Conservation (phyloP, 2,888 invertebrate species). For the Cyrtodaria siliqua region DNA sequence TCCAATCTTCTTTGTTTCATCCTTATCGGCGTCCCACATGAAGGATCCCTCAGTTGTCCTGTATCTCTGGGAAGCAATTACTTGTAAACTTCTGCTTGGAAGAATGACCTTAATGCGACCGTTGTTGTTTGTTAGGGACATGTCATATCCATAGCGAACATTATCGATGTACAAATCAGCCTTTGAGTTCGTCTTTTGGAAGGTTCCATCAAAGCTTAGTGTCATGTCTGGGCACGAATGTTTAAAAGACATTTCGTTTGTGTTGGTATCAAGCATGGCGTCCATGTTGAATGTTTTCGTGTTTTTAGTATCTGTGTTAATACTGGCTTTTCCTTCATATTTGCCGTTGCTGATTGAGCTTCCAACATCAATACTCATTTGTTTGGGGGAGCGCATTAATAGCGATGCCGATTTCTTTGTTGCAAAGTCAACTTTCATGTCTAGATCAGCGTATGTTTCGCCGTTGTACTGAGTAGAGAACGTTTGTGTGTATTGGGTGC, state of each 20-base stretch:
- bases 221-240: constrained; percentile 26
- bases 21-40: constrained; percentile 75
- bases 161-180: constrained; percentile 19
- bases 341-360: too few species aligned
- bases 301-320: too few species aligned
- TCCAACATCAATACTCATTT: too few species aligned
- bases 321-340: too few species aligned
- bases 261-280: constrained; percentile 30
- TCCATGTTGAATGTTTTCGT: neutral
- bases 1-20: constrained; percentile 69
- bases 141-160: constrained; percentile 50
- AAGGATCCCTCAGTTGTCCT: constrained; percentile 59
- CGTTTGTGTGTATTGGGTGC: constrained; percentile 13
- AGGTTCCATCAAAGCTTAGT: constrained; percentile 5
- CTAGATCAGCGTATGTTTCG: constrained; percentile 20
- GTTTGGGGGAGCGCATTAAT: too few species aligned
- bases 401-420: neutral
- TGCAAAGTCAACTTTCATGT: constrained; percentile 13
- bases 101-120: constrained; percentile 58
- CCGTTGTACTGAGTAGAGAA: constrained; percentile 26
- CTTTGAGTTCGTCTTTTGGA: constrained; percentile 12
- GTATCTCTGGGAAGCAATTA: constrained; percentile 37
- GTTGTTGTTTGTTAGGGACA: constrained; percentile 30
- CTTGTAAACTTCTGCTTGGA: constrained; percentile 63
- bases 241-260: constrained; percentile 11